Conservation (phyloP, 2,888 invertebrate genomes). For the Drosophila mercatorum region DNA sequence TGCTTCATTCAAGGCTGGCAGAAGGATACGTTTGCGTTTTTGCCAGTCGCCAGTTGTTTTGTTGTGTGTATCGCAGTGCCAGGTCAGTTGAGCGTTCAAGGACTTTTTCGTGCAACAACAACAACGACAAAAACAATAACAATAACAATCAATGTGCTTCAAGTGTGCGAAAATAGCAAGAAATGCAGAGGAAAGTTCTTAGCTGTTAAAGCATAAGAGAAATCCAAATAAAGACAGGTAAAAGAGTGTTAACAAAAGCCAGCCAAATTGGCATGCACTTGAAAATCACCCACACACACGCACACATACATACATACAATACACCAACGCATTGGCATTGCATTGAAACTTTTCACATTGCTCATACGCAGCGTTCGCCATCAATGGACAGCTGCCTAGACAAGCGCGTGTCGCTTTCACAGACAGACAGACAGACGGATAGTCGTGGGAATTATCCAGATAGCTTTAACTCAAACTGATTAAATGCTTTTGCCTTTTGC, state of each 20-base stretch:
- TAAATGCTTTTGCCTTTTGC: conserved; percentile 6
- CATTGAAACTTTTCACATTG: conserved; percentile 58
- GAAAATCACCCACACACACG: conserved; percentile 49
- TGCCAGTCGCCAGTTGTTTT: conserved; percentile 28
- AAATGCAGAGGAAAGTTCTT: conserved; percentile 30
- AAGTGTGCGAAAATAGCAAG: conserved; percentile 48
- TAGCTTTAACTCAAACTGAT: conserved; percentile 45
- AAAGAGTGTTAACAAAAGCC: conserved; percentile 39
- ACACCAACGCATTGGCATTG: conserved; percentile 38
- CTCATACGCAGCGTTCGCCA: conserved; percentile 75
- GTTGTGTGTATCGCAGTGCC: conserved; percentile 69
- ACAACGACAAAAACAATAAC: conserved; percentile 39
- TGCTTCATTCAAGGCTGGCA: conserved; percentile 56
- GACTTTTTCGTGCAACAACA: conserved; percentile 63
- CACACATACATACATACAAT: conserved; percentile 12
- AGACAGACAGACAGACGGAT: conserved; percentile 30
- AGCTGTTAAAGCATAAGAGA: conserved; percentile 10
- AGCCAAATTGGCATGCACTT: conserved; percentile 73
- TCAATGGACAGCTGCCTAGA: conserved; percentile 61
- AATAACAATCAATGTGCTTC: conserved; percentile 31
- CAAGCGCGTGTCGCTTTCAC: conserved; percentile 38
- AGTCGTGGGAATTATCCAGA: conserved; percentile 38
- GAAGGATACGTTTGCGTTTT: conserved; percentile 27
- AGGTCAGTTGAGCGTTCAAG: conserved; percentile 81
- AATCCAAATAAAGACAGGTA: conserved; percentile 57